A percentile compares a stretch with the other conserved stretches of the same genome.
Evolutionary conservation across 2,888 invertebrate genomes (phyloP).

Genomic region (Meandrusa payeni): DNA sequence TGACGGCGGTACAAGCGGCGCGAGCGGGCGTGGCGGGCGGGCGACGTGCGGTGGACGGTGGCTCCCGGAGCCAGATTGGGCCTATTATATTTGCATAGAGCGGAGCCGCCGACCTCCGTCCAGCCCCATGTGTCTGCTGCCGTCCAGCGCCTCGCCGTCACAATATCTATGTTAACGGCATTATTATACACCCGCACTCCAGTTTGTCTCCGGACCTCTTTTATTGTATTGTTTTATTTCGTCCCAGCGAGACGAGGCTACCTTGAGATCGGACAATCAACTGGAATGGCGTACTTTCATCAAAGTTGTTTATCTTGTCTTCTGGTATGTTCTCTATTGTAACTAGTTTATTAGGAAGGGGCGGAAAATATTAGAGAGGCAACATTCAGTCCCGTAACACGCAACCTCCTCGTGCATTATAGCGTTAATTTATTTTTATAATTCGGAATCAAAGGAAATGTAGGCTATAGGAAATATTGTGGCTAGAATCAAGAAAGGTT

Average conservation of each 20-base stretch:
- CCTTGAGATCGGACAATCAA: constrained; percentile 8
- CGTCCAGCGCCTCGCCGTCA: constrained; percentile 2
- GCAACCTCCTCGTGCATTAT: too few relatives aligned
- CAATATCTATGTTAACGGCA: constrained; percentile 27
- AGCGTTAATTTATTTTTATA: too few relatives aligned
- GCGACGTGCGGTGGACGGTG: constrained; percentile 32
- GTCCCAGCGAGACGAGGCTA: constrained; percentile 2
- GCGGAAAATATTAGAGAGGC: too few relatives aligned
- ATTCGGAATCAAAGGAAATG: too few relatives aligned
- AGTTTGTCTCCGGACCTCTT: constrained; percentile 11
- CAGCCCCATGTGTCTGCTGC: constrained; percentile 48
- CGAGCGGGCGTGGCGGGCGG: too few relatives aligned
- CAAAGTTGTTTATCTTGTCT: neutral
- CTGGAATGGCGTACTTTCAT: constrained; percentile 8
- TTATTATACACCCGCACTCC: constrained; percentile 26
- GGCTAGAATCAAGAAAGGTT: too few relatives aligned
- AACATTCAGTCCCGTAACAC: too few relatives aligned
- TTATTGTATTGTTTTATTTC: constrained; percentile 19
- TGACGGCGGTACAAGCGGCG: too few relatives aligned
- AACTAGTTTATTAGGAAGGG: too few relatives aligned
- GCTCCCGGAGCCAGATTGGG: constrained; percentile 48
- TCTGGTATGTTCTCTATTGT: neutral
- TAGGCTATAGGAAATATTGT: too few relatives aligned
- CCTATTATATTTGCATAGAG: constrained; percentile 72
- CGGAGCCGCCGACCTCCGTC: constrained; percentile 39